Evolutionary conservation across 2,113 vertebrate species (phyloP), one percentile per base, ranked within the genome.

Genomic region (Scomber colias): DNA sequence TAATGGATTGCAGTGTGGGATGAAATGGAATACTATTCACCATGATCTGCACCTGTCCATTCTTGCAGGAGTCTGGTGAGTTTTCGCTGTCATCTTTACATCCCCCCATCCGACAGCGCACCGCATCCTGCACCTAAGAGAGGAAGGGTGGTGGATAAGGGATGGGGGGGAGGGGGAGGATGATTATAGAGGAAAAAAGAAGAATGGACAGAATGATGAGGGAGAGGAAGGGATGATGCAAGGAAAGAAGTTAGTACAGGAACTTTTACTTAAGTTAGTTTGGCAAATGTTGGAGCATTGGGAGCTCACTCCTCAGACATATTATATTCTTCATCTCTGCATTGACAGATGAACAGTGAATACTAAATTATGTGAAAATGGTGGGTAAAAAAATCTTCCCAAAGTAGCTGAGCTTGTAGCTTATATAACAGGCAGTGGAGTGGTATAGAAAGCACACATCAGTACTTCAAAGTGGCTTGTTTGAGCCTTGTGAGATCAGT

Each of bases 1-100:
- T 59, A 27, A 81, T 85, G 80, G 77, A 13, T 69, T 72, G 63
- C 50, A 67, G 46, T 67, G 69, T 72, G 89, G 84, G 88, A 90
- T 95, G 94, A 89, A 89, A 93, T 95, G 94, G 74, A 89, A 90
- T 93, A 92, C 78, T 95, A 96, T 97, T 99, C 96, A 99, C 98
- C 98, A 99, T 96, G 95, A 99, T 99, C 96, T 99, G 98, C 93
- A 99, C 96, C 95, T 99, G 98, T 89, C 98, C 98, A 0, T 99
- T 99, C 94, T 99, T 99, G 95, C 98, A 99, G 46, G 98, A 99
- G 93, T 99, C 97, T 0, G 98, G 98, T 0, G 98, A 99, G 94
- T 99, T 98, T 85, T 99, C 97, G 13, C 98, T 99, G 94, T 98
- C 97, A 13, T 98, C 97, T 90, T 97, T 97, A 90, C 98, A 99